These are phyloP conservation scores for Procambarus clarkii DNA, from an alignment of 1,140 invertebrate species.

Conservation along the genomic window DNA sequence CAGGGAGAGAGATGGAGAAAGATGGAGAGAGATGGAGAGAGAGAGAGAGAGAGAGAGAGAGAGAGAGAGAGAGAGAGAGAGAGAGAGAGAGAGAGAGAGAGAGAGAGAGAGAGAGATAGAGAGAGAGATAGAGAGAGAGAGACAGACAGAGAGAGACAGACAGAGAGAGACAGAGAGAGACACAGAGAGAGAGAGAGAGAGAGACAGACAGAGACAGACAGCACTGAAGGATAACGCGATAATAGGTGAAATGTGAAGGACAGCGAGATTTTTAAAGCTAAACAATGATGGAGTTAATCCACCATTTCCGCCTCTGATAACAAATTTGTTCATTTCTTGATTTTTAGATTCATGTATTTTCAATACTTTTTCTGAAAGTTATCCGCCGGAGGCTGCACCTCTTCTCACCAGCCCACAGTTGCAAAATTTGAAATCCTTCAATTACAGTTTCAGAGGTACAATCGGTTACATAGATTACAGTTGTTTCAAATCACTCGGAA, in stretches of 20 bases:
- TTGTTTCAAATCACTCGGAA: no score
- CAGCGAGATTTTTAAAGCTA: neutral
- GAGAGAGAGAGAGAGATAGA: neutral
- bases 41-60: neutral
- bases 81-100: neutral
- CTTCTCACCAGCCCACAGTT: no score
- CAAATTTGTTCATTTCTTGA: no score
- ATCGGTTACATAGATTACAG: no score
- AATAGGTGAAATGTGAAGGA: conserved; percentile 2
- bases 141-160: neutral
- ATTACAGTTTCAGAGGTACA: no score
- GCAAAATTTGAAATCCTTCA: no score
- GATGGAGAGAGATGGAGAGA: neutral
- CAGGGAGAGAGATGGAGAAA: neutral
- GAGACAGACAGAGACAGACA: neutral
- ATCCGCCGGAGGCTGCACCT: no score
- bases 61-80: conserved; percentile 4
- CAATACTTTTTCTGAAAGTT: no score
- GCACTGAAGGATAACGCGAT: neutral
- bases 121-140: neutral
- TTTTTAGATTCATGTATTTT: no score
- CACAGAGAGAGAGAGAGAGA: neutral
- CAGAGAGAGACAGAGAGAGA: neutral
- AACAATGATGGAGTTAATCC: neutral
- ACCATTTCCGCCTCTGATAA: neutral